A percentile compares a stretch with the other conserved stretches of the same genome.
Conservation (phyloP, 2,113 vertebrate species). For the Trogon melanurus region DNA sequence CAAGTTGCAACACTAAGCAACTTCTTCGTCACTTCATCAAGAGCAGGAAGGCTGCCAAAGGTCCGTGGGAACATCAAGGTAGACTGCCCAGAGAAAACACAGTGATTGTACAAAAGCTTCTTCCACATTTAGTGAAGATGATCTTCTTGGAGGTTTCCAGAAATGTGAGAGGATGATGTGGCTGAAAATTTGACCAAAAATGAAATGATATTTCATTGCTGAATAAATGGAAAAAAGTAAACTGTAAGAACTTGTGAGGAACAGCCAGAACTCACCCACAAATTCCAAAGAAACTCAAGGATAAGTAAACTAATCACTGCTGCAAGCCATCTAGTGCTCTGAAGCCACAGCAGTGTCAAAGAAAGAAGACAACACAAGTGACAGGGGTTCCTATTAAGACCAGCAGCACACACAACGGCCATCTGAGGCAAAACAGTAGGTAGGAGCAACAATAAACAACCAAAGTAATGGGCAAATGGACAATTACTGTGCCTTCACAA, state of each 20-base stretch:
- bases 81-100: not conserved
- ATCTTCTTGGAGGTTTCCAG: not conserved
- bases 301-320: not conserved
- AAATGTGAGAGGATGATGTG: not conserved
- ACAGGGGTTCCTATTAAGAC: not conserved
- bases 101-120: not conserved
- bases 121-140: not conserved
- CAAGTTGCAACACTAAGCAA: not conserved
- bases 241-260: not conserved
- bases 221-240: not conserved
- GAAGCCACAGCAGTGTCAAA: not conserved
- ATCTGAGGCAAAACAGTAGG: fast-evolving
- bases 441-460: not conserved
- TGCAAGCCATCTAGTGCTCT: not conserved
- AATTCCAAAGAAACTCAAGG: not conserved
- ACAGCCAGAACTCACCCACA: not conserved
- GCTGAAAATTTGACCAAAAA: not conserved
- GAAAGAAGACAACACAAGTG: not conserved
- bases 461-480: not conserved
- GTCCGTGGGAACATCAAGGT: not conserved
- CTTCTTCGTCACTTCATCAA: not conserved
- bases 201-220: not conserved
- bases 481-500: not conserved
- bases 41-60: not conserved
- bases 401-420: not conserved